Evolutionary conservation across 2,888 invertebrate species (phyloP), one percentile per base, ranked within the genome.

Genomic region (Drosophila koepferae): DNA sequence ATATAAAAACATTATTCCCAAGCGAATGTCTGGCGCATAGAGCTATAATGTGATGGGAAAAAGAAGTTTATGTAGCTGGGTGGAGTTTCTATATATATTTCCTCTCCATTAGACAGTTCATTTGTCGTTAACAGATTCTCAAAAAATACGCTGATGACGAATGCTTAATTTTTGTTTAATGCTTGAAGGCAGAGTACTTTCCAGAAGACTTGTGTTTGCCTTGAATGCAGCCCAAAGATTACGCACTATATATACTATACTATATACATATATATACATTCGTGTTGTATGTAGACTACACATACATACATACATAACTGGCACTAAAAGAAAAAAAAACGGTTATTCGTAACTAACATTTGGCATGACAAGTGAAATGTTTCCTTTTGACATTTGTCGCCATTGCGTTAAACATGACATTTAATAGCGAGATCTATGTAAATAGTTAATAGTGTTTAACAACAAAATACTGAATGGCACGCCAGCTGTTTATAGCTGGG

Each of bases 381-480:
- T 16, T 40, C 31, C 7, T 2, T 16, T 46, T 31, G 34, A 51
- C 65, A 64, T 55, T 49, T 68, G 59, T 74, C 56, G 56, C 49
- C 31, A 31, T 31, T 20, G n/a, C n/a, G 46, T 44, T 55, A 18
- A 63, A 43, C 41, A 43, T 38, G 23, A 49, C 54, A 48, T 63
- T 46, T 28, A 38, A 56, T 59, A 69, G 69, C 71, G 60, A 46
- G 69, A 46, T 46, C 14, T 67, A 31, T 43, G 18, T 44, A 53
- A 14, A 60, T 49, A 46, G 49, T 36, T 38, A 8, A 40, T 43
- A 23, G 41, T 44, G 71, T 34, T 40, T 36, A 65, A 49, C 28
- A 74, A 60, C 63, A 62, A 72, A 73, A 44, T 64, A 53, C 34
- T 61, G 53, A 44, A 61, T 41, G 48, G 59, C 88, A 86, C 61